Base-by-base conservation (phyloP, 2,888 invertebrate genomes). In the Aplocera efformata region DNA sequence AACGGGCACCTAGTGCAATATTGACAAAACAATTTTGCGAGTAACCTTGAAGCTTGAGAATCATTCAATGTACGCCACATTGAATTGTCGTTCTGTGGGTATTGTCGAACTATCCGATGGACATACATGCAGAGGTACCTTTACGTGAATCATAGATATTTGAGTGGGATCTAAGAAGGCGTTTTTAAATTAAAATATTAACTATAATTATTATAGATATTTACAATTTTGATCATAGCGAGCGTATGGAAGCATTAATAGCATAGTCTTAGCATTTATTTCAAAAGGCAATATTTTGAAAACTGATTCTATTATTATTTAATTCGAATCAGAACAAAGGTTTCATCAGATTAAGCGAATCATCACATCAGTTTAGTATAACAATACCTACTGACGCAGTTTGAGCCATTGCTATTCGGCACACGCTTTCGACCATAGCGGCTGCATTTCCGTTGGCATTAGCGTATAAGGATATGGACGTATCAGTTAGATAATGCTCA, bases 11-110 rank as follows among this genome's bases (percentile, higher is more conserved):
- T 66, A 56, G 60, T 66, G 67, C 68, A 69, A 38, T 40, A 22
- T 52, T 79, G 77, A 72, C 79, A 80, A 79, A 79, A 77, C 66
- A 76, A 75, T 79, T 79, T 76, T 58, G 68, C 73, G 63, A 66
- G 55, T 70, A 47, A 61, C 76, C 79, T 77, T 76, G 73, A 68
- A 56, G 49, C 48, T 23, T 27, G 30, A 53, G 52, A 65, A 48
- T 45, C 35, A 32, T 32, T 48, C 49, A 43, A 3, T 34, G 38
- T 23, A 27, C 24, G 20, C 32, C 22, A 27, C n/a, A n/a, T n/a
- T n/a, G n/a, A n/a, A n/a, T n/a, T n/a, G 30, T 23, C 21, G 13
- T 39, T 37, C 42, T 31, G 17, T 45, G 42, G 47, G 13, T 17
- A 17, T 37, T 36, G 34, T 34, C 20, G 27, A 38, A 38, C 3